These are phyloP conservation scores for Chaenogobius annularis DNA, from an alignment of 2,113 vertebrate species.

Conservation along the genomic window DNA sequence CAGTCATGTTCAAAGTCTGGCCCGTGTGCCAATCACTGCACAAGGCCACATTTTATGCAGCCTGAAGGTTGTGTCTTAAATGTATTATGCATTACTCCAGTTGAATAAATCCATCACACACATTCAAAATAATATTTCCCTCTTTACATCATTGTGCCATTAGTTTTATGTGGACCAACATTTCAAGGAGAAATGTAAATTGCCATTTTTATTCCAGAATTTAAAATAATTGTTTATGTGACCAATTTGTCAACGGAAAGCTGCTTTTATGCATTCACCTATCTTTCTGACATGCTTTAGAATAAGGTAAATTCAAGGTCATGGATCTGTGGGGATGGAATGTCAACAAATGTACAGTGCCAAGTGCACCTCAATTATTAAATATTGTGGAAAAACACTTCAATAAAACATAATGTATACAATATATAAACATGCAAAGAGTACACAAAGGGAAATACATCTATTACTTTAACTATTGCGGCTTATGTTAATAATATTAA, in stretches of 20 bases:
- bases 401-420: not conserved
- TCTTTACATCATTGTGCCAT: conserved; percentile 2
- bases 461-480: not conserved
- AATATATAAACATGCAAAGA: not conserved
- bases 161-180: not conserved
- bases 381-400: not conserved
- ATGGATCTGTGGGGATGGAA: not conserved
- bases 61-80: conserved; percentile 8
- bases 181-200: conserved; percentile 8
- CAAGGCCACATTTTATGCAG: conserved; percentile 10
- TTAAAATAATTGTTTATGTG: conserved; percentile 1
- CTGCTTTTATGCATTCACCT: not conserved
- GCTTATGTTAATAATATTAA: not conserved
- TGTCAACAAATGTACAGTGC: conserved; percentile 2
- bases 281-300: conserved; percentile 1
- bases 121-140: conserved; percentile 2
- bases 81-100: conserved; percentile 6
- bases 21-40: conserved; percentile 10
- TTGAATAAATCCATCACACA: conserved; percentile 7
- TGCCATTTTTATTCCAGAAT: not conserved
- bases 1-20: conserved; percentile 9
- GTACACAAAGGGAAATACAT: not conserved
- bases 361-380: not conserved
- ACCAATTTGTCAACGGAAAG: not conserved
- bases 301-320: conserved; percentile 4